These are phyloP conservation scores for Standfussiana lucernea DNA, from an alignment of 2,888 invertebrate genomes.

Conservation along the genomic window DNA sequence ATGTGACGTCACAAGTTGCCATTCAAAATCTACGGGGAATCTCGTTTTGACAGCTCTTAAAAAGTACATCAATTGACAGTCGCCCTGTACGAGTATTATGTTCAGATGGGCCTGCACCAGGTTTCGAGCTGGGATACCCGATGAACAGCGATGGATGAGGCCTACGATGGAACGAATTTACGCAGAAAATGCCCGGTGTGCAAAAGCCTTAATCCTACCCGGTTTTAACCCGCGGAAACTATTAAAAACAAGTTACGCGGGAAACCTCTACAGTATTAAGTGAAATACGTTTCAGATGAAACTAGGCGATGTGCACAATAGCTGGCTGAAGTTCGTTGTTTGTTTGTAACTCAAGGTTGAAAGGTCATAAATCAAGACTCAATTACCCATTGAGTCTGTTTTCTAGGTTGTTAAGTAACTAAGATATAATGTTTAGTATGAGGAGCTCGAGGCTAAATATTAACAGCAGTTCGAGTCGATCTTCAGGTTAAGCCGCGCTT, in stretches of 20 bases:
- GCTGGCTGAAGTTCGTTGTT: slow-evolving; percentile 13
- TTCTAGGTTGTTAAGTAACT: not conserved
- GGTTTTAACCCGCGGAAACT: slow-evolving; percentile 10
- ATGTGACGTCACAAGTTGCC: no score
- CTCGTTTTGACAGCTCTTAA: no score
- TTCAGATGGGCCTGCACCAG: not conserved
- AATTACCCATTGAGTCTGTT: no score
- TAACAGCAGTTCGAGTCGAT: no score
- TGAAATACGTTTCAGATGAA: slow-evolving; percentile 44
- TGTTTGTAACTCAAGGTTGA: slow-evolving; percentile 37
- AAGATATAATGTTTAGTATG: no score
- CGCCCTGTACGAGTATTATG: not conserved
- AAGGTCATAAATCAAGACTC: slow-evolving; percentile 35
- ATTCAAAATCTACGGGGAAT: no score
- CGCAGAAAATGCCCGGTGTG: not conserved
- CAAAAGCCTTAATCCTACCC: not conserved
- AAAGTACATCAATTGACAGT: not conserved
- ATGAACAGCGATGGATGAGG: not conserved
- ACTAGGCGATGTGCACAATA: slow-evolving; percentile 22
- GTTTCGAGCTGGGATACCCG: not conserved
- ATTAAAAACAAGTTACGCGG: slow-evolving; percentile 36
- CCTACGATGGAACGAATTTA: not conserved
- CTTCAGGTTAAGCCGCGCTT: no score
- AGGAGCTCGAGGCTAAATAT: no score
- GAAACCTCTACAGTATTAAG: slow-evolving; percentile 24